A percentile compares a stretch with the other conserved stretches of the same genome.
Evolutionary conservation across 2,797 vertebrate genomes (phyloP).

Genomic region (Eremophila alpestris): DNA sequence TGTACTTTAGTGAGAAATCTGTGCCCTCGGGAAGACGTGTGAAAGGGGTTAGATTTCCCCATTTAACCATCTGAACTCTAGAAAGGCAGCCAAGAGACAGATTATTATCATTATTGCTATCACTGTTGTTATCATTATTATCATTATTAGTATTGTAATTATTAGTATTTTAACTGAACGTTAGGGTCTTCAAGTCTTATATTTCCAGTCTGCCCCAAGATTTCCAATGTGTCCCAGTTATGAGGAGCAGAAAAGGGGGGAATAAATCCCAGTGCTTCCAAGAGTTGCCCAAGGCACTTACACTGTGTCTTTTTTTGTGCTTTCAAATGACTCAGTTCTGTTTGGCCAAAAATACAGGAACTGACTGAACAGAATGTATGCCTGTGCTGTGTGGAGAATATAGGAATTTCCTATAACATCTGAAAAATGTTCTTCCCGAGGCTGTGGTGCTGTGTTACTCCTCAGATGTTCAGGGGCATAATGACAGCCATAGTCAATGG

Average conservation of each 20-base stretch:
- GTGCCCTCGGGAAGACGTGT: constrained; percentile 19
- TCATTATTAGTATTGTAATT: background rate
- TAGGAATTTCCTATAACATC: constrained; percentile 54
- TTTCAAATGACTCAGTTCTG: constrained; percentile 71
- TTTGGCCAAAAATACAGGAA: constrained; percentile 72
- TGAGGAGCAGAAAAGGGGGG: background rate
- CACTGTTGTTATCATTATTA: background rate
- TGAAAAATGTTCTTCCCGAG: background rate
- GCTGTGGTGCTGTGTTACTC: background rate
- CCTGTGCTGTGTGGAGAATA: constrained; percentile 26
- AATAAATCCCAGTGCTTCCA: background rate
- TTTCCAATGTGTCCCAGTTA: background rate
- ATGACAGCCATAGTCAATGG: constrained; percentile 5
- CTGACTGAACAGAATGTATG: constrained; percentile 58
- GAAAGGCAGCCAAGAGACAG: background rate
- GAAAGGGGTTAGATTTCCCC: background rate
- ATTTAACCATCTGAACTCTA: background rate
- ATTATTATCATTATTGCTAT: background rate
- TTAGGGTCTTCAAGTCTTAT: background rate
- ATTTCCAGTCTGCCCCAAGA: background rate
- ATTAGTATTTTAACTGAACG: background rate
- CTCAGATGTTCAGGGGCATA: constrained; percentile 1
- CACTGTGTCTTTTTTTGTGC: background rate
- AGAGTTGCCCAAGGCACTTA: constrained; percentile 49
- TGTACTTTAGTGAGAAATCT: constrained; percentile 7